phyloP scores from a whole-genome alignment of 2,113 vertebrate species.

The Myotis lucifugus region DNA sequence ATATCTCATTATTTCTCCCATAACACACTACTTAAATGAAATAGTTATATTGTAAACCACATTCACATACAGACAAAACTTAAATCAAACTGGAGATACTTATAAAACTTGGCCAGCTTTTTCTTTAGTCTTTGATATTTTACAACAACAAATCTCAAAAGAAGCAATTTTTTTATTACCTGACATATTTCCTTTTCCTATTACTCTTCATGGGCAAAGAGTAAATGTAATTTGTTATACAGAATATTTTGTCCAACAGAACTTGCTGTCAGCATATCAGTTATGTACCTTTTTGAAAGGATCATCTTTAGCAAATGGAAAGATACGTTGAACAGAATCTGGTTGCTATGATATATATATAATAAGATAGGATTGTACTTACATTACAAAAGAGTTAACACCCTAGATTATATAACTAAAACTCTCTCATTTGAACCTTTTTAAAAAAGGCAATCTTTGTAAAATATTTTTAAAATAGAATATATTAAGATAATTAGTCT shows the following conservation, averaged over 20 bases:
- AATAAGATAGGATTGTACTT: conserved; percentile 5
- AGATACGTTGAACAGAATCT: background rate
- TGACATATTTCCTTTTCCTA: too few relatives aligned
- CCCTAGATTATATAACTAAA: background rate
- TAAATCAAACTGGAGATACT: background rate
- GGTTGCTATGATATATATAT: background rate
- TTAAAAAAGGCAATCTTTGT: background rate
- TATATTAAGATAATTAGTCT: background rate
- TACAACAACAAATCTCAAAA: background rate
- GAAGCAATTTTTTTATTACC: background rate
- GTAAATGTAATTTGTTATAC: background rate
- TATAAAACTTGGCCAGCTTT: background rate
- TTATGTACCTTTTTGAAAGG: background rate
- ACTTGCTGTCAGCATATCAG: background rate
- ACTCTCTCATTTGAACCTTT: conserved; percentile 3
- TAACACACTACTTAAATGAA: background rate
- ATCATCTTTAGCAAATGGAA: background rate
- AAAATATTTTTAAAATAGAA: conserved; percentile 13
- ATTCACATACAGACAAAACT: background rate
- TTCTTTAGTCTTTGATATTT: background rate
- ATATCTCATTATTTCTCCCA: background rate
- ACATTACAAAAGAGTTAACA: background rate
- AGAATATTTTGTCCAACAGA: background rate
- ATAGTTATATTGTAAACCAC: background rate
- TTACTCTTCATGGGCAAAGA: background rate